A percentile compares a stretch with the other conserved stretches of the same genome.
Evolutionary conservation across 2,888 invertebrate species (phyloP).

Genomic region (Limnephilus rhombicus): DNA sequence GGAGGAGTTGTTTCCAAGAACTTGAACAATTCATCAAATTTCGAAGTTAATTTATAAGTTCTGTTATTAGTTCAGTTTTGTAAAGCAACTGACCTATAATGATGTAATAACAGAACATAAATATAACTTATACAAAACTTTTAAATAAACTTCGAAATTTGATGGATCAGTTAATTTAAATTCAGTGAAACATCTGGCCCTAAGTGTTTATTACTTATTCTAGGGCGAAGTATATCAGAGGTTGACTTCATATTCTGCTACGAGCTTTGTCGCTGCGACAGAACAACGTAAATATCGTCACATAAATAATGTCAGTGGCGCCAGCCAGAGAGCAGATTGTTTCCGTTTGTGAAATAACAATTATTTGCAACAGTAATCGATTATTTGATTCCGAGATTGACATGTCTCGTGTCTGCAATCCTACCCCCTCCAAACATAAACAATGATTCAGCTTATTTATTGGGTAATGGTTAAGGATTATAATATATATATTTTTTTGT

Average conservation of each 20-base stretch:
- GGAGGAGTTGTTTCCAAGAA: too few relatives aligned
- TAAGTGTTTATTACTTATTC: neutral
- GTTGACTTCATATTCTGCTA: neutral
- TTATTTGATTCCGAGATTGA: slow-evolving; percentile 40
- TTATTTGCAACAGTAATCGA: slow-evolving; percentile 25
- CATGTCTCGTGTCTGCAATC: neutral
- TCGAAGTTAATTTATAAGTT: too few relatives aligned
- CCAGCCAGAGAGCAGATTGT: slow-evolving; percentile 3
- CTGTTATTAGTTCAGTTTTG: too few relatives aligned
- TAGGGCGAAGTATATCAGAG: neutral
- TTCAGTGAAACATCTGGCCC: too few relatives aligned
- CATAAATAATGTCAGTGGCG: slow-evolving; percentile 39
- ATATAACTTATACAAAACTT: too few relatives aligned
- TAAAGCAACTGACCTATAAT: too few relatives aligned
- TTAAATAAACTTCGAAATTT: too few relatives aligned
- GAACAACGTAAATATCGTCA: slow-evolving; percentile 27
- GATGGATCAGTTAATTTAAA: too few relatives aligned
- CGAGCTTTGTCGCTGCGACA: neutral
- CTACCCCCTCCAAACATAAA: neutral
- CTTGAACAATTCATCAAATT: too few relatives aligned
- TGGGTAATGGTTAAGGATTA: too few relatives aligned
- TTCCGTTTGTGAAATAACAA: slow-evolving; percentile 28
- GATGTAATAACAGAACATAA: too few relatives aligned
- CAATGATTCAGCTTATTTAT: neutral
- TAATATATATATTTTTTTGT: too few relatives aligned